Percentiles rank a stretch among this genome's conserved stretches.
phyloP scores from a whole-genome alignment of 1,140 invertebrate genomes.

The Drosophila mauritiana region DNA sequence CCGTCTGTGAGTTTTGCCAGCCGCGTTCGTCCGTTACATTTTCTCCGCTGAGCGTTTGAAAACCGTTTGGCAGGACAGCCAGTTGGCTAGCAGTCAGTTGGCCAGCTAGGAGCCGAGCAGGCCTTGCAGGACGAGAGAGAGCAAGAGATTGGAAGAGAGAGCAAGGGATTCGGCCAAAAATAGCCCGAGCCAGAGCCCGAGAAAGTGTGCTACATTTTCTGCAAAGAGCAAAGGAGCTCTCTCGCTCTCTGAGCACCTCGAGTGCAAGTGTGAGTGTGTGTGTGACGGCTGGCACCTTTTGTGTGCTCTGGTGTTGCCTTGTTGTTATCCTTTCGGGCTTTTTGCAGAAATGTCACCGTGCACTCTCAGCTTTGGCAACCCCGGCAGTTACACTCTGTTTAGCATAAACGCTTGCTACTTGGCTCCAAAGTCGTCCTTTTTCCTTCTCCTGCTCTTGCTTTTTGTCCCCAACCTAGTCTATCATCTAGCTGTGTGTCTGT shows the following conservation, averaged over 20 bases:
- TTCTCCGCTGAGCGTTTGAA: constrained; percentile 78
- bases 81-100: constrained; percentile 53
- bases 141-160: constrained; percentile 1
- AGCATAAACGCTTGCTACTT: constrained; percentile 83
- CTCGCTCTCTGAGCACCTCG: constrained; percentile 12
- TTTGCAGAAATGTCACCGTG: constrained; percentile 73
- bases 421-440: constrained; percentile 64
- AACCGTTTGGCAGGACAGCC: constrained; percentile 64
- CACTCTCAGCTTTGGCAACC: constrained; percentile 69
- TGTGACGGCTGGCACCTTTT: constrained; percentile 19
- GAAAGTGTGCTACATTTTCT: constrained; percentile 64
- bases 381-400: constrained; percentile 83
- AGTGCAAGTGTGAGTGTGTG: constrained; percentile 7
- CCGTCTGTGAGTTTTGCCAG: constrained; percentile 49
- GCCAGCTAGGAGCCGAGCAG: constrained; percentile 48
- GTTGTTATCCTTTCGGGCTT: constrained; percentile 69
- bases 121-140: constrained; percentile 24
- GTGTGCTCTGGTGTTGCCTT: constrained; percentile 55
- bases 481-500: constrained; percentile 23
- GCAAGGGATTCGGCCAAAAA: constrained; percentile 48
- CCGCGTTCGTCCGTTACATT: constrained; percentile 73
- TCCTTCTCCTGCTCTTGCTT: background rate
- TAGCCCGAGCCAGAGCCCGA: constrained; percentile 42
- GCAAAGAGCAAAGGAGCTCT: constrained; percentile 39
- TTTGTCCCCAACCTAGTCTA: constrained; percentile 9